These are phyloP conservation scores for Rotaria magnacalcarata DNA, from an alignment of 2,888 invertebrate genomes.

Conservation along the genomic window DNA sequence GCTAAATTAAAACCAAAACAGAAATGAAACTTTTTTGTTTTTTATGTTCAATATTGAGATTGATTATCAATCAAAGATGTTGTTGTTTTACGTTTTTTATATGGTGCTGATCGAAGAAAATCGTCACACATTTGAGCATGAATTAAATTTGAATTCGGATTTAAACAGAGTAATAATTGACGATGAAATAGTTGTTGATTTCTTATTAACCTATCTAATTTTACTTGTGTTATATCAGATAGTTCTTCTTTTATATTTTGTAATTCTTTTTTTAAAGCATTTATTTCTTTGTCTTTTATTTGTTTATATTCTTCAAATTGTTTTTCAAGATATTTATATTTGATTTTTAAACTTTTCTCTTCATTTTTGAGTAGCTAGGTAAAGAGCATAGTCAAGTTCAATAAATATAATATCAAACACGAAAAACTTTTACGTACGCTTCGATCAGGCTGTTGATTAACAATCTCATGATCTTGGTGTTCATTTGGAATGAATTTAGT, in stretches of 20 bases:
- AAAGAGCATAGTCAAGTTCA: too few relatives aligned
- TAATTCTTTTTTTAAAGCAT: background rate
- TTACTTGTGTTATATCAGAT: background rate
- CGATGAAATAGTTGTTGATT: background rate
- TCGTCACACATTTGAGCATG: background rate
- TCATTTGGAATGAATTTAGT: background rate
- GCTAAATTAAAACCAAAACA: background rate
- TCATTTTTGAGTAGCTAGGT: background rate
- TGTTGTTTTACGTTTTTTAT: background rate
- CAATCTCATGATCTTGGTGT: background rate
- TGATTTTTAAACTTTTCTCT: background rate
- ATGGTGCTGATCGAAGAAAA: background rate
- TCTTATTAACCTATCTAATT: conserved; percentile 1
- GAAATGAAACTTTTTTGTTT: background rate
- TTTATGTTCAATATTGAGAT: too few relatives aligned
- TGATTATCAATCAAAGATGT: background rate
- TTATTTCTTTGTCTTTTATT: background rate
- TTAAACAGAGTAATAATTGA: background rate
- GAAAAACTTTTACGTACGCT: background rate
- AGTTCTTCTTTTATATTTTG: background rate
- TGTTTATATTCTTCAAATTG: conserved; percentile 9
- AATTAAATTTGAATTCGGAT: background rate
- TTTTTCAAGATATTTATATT: background rate
- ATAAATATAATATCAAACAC: too few relatives aligned
- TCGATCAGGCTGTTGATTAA: background rate